Evolutionary conservation across 2,888 invertebrate species (phyloP).

Genomic region (Cheilosia vulpina): DNA sequence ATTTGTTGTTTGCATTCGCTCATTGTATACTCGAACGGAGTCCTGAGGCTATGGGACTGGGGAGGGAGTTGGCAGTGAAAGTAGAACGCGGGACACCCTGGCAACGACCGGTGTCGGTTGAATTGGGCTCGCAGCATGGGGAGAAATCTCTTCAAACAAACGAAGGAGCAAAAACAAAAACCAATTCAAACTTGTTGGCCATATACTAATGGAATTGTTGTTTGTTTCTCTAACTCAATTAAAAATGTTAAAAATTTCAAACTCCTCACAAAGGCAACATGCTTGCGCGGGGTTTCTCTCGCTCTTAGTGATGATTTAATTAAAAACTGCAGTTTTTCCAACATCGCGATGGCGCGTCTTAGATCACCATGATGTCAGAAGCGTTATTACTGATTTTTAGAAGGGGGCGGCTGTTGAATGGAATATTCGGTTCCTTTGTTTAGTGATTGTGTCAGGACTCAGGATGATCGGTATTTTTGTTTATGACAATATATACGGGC

Average conservation of each 20-base stretch:
- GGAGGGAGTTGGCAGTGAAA: neutral
- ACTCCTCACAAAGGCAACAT: neutral
- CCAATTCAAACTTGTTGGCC: slow-evolving; percentile 39
- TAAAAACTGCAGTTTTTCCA: too few relatives aligned
- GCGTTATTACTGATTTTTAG: too few relatives aligned
- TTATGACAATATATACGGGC: too few relatives aligned
- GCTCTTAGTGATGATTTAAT: too few relatives aligned
- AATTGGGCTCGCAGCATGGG: neutral
- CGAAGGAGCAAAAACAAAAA: slow-evolving; percentile 13
- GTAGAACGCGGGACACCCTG: neutral
- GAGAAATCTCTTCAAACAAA: slow-evolving; percentile 1
- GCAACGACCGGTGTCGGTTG: neutral
- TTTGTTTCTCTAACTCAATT: slow-evolving; percentile 51
- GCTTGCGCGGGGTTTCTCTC: neutral
- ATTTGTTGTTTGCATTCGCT: slow-evolving; percentile 70
- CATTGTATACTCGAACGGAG: slow-evolving; percentile 58
- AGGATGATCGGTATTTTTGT: too few relatives aligned
- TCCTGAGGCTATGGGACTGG: slow-evolving; percentile 7
- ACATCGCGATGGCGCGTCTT: fast-evolving
- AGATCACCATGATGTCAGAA: too few relatives aligned
- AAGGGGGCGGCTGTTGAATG: too few relatives aligned
- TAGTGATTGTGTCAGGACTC: too few relatives aligned
- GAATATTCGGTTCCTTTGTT: too few relatives aligned
- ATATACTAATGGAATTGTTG: slow-evolving; percentile 41
- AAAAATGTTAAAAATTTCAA: slow-evolving; percentile 20